Percentiles rank a stretch among this genome's conserved stretches.
These are phyloP conservation scores for Boloria selene DNA, from an alignment of 2,888 invertebrate genomes.

Conservation along the genomic window DNA sequence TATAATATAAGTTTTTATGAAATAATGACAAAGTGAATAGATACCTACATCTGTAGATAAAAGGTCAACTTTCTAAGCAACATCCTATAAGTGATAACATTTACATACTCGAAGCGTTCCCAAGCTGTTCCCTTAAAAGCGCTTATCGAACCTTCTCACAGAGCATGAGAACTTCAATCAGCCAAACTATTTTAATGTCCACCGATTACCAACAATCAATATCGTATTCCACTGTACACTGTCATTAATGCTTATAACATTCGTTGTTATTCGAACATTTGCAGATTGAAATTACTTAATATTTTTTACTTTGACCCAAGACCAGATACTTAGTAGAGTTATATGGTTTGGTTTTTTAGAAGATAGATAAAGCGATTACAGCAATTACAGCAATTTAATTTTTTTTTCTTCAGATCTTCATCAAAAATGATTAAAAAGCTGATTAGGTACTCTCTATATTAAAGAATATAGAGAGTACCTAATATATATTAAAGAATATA, in stretches of 20 bases:
- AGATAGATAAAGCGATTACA: no score
- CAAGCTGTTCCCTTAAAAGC: constrained; percentile 24
- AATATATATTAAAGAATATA: no score
- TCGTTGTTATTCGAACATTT: constrained; percentile 39
- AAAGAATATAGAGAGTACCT: no score
- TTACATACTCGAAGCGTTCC: constrained; percentile 30
- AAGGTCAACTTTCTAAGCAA: not conserved
- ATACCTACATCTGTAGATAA: not conserved
- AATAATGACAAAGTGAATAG: not conserved
- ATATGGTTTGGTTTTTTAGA: not conserved
- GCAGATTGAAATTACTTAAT: constrained; percentile 16
- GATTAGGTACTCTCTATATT: no score
- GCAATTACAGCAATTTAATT: no score
- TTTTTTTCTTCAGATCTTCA: no score
- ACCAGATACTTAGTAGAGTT: not conserved
- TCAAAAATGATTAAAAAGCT: no score
- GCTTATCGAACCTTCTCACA: constrained; percentile 37
- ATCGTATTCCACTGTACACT: constrained; percentile 53
- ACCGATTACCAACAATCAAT: constrained; percentile 61
- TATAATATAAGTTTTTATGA: not conserved
- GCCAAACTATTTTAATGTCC: constrained; percentile 66
- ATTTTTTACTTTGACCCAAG: not conserved
- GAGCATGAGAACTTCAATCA: constrained; percentile 72
- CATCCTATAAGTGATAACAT: constrained; percentile 22
- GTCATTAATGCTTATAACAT: constrained; percentile 46